These are phyloP conservation scores for Idris sp. DNA, from an alignment of 1,140 invertebrate species.

Conservation along the genomic window DNA sequence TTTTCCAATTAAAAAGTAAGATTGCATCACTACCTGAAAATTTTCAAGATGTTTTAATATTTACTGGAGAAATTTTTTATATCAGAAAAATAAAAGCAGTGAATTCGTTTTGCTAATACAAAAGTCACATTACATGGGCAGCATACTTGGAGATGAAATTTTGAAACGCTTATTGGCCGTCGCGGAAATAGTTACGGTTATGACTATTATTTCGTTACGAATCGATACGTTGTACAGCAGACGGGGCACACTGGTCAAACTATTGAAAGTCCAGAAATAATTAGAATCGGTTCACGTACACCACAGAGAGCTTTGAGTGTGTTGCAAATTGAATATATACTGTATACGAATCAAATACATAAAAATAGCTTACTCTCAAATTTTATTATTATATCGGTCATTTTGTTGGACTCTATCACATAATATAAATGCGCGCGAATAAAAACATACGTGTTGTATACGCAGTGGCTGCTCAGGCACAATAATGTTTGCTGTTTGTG, in stretches of 20 bases:
- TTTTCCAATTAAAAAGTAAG: too few species aligned
- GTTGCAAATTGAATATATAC: too few species aligned
- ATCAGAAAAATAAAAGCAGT: too few species aligned
- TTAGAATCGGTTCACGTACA: slow-evolving; percentile 40
- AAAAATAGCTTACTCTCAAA: too few species aligned
- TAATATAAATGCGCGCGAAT: slow-evolving; percentile 21
- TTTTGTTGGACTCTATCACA: slow-evolving; percentile 13
- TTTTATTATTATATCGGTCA: too few species aligned
- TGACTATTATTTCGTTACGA: slow-evolving; percentile 37
- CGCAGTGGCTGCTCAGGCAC: slow-evolving; percentile 9
- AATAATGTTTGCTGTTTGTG: slow-evolving; percentile 24
- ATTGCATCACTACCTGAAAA: too few species aligned
- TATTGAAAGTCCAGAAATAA: slow-evolving; percentile 52
- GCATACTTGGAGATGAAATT: slow-evolving; percentile 16
- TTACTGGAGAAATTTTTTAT: too few species aligned
- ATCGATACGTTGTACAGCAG: slow-evolving; percentile 39
- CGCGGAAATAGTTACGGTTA: slow-evolving; percentile 51
- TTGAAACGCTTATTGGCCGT: slow-evolving; percentile 36
- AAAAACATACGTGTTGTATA: slow-evolving; percentile 4
- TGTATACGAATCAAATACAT: too few species aligned
- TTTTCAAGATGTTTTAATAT: too few species aligned
- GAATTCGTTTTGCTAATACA: slow-evolving; percentile 3
- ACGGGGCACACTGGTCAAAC: slow-evolving; percentile 35
- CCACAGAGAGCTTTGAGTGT: slow-evolving; percentile 26
- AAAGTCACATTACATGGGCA: slow-evolving; percentile 21